Base-by-base conservation (phyloP, 2,888 invertebrate species). In the Cartodere bifasciata region DNA sequence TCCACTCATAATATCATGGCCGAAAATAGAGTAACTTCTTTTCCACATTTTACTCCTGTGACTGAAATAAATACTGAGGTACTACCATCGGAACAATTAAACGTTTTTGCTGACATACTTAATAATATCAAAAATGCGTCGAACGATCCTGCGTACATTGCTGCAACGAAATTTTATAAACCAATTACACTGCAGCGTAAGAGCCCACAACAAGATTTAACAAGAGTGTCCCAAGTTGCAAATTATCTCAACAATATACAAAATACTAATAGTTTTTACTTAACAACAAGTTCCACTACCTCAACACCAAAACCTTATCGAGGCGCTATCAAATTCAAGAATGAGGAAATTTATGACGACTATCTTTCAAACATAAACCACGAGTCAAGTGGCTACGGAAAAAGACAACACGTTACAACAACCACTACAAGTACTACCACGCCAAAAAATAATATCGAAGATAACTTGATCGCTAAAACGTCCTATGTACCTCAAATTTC, bases 71-170 rank as follows among this genome's bases (percentile, higher is more conserved):
- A n/a, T n/a, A n/a, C n/a, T n/a, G 55, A 59, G 23, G 57, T 58
- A 10, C 55, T 56, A 38, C 55, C 59, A 2, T 54, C 49, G 34
- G 61, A 62, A 33, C 62, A 67, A 39, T 46, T 58, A 14, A 56
- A 55, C 38, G 56, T 67, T 1, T 65, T 67, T 34, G 50, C 54
- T n/a, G 68, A 69, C 44, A 50, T 68, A 22, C 50, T 68, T 29
- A 55, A 64, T 29, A 67, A 65, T 40, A 64, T 68, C 16, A 58
- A 53, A 36, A 56, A 54, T 39, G 43, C 48, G 4, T 45, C 52
- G 1, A 36, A 36, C 14, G 39, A 48, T 15, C 35, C 36, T 1
- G 16, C 38, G 6, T 16, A 25, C 9, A 24, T 34, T 1, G 31
- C 32, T 6, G 35, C 17, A n/a, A n/a, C n/a, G n/a, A n/a, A n/a